Conservation (phyloP, 2,113 vertebrate genomes). For the Meleagris gallopavo region DNA sequence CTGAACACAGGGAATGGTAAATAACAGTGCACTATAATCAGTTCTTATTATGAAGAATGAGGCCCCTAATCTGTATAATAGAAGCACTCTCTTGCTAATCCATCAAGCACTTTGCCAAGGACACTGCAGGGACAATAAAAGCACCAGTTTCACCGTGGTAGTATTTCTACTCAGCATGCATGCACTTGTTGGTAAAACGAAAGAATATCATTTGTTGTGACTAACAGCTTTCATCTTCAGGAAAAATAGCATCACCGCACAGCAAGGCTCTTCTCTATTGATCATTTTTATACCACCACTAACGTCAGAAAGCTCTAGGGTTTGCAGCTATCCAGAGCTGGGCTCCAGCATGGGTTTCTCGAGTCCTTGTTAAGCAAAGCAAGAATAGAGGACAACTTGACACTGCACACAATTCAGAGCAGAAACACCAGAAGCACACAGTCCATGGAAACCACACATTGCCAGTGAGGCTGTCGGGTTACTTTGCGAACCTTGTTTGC, state of each 20-base stretch:
- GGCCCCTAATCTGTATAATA: neutral
- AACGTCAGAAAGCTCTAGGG: neutral
- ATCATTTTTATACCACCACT: neutral
- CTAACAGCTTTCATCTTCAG: neutral
- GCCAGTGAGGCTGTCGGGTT: neutral
- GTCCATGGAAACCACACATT: neutral
- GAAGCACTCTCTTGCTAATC: neutral
- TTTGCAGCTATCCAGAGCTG: neutral
- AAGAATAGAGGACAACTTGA: neutral
- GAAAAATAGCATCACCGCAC: neutral
- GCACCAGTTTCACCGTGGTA: neutral
- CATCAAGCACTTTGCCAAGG: slow-evolving; percentile 3
- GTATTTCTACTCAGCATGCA: neutral
- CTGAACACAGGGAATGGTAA: neutral
- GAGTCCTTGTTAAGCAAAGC: neutral
- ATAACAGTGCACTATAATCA: neutral
- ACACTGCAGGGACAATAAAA: neutral
- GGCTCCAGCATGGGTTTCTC: neutral
- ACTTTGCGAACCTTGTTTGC: neutral
- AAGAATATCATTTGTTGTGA: neutral
- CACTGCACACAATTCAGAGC: neutral
- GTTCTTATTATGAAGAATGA: neutral
- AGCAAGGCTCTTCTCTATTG: neutral
- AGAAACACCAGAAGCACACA: neutral
- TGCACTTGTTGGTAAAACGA: neutral